These are phyloP conservation scores for Achroia grisella DNA, from an alignment of 1,140 invertebrate genomes.

Conservation along the genomic window DNA sequence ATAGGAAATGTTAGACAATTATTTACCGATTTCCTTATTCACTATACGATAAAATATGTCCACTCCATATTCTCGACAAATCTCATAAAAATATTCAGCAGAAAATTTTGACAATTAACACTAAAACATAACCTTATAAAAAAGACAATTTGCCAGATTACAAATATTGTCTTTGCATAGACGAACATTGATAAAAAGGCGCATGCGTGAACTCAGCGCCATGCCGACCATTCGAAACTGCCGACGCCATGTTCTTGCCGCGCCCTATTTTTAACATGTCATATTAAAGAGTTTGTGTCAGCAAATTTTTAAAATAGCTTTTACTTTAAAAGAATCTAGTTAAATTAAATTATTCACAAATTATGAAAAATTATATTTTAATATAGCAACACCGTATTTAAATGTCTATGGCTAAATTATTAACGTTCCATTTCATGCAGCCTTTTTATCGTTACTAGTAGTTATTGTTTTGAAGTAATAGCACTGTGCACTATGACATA, in stretches of 20 bases:
- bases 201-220: slow-evolving; percentile 47
- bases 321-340: slow-evolving; percentile 5
- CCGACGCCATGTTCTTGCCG: slow-evolving; percentile 4
- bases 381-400: too few species aligned
- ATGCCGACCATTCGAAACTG: neutral
- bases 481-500: too few species aligned
- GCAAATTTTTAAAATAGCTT: slow-evolving; percentile 18
- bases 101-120: slow-evolving; percentile 68
- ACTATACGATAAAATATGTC: slow-evolving; percentile 21
- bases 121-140: slow-evolving; percentile 69
- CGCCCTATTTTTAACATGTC: neutral
- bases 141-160: slow-evolving; percentile 46
- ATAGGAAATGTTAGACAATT: slow-evolving; percentile 13
- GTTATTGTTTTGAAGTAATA: too few species aligned
- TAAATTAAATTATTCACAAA: too few species aligned
- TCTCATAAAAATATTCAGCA: slow-evolving; percentile 49
- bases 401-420: too few species aligned
- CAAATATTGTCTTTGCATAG: slow-evolving; percentile 51
- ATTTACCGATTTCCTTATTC: slow-evolving; percentile 15
- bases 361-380: too few species aligned
- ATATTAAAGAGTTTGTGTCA: slow-evolving; percentile 19
- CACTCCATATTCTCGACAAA: slow-evolving; percentile 29
- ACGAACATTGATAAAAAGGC: slow-evolving; percentile 16
- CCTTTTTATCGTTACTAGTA: too few species aligned
- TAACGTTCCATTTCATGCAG: too few species aligned